phyloP scores from a whole-genome alignment of 2,113 vertebrate genomes.

The Brevimyrus niger region DNA sequence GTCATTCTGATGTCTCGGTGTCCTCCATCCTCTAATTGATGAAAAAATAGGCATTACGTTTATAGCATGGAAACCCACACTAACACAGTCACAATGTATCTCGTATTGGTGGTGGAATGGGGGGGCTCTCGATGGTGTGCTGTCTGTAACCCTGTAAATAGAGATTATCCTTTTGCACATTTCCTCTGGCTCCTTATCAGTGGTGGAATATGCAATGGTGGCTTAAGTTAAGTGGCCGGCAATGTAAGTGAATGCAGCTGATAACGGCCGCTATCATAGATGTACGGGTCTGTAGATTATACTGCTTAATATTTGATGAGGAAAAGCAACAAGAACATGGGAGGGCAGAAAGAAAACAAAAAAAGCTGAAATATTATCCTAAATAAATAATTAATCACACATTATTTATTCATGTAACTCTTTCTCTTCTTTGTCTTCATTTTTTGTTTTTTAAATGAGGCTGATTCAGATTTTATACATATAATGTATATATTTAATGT shows the following conservation, averaged over 20 bases:
- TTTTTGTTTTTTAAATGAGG: neutral
- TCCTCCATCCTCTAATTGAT: neutral
- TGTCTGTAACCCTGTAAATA: neutral
- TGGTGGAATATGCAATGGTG: neutral
- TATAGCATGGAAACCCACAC: neutral
- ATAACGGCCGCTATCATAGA: constrained; percentile 27
- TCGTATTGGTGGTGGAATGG: neutral
- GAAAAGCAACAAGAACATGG: constrained; percentile 11
- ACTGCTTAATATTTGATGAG: constrained; percentile 35
- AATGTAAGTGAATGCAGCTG: constrained; percentile 1
- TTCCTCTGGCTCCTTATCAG: neutral
- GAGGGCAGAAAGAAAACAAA: constrained; percentile 10
- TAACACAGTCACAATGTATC: neutral
- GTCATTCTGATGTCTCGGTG: neutral
- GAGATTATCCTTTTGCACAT: neutral
- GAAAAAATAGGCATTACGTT: neutral
- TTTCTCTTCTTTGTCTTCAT: neutral
- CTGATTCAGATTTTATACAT: neutral
- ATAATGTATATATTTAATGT: neutral
- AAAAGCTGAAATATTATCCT: constrained; percentile 30
- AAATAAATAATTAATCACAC: constrained; percentile 37
- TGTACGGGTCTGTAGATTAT: constrained; percentile 19
- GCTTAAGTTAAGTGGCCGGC: neutral
- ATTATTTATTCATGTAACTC: constrained; percentile 32
- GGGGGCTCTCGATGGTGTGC: neutral